Conservation (phyloP, 2,113 vertebrate species). For the Pampusana beccarii region DNA sequence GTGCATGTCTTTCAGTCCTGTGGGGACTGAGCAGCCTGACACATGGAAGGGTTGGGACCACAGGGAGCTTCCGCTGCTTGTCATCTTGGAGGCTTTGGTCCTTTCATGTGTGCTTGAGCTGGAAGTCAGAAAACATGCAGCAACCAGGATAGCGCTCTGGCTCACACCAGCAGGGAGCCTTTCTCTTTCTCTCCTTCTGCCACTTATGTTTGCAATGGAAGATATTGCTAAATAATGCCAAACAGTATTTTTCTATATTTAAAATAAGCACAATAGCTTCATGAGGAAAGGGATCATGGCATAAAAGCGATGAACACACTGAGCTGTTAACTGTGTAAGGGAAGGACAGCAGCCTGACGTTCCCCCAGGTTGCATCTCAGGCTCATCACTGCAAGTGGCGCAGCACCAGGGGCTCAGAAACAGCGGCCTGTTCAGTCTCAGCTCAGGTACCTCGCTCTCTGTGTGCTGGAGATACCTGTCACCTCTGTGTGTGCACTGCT, state of each 20-base stretch:
- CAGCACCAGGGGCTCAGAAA: background rate
- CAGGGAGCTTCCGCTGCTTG: background rate
- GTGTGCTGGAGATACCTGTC: background rate
- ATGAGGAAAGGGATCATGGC: background rate
- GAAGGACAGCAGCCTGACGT: background rate
- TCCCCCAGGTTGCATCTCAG: rapidly evolving
- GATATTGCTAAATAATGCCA: background rate
- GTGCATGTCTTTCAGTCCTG: background rate
- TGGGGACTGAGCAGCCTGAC: background rate
- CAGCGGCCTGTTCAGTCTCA: background rate
- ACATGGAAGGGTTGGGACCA: background rate
- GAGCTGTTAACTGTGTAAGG: background rate
- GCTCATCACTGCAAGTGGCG: background rate
- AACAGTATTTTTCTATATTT: background rate
- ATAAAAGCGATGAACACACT: background rate
- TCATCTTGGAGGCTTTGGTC: background rate
- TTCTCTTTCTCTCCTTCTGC: background rate
- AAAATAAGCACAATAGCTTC: background rate
- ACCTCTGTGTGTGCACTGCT: background rate
- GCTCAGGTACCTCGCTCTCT: background rate
- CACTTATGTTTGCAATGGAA: background rate
- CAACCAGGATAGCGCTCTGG: background rate
- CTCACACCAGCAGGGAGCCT: background rate
- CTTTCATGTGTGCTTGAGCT: background rate
- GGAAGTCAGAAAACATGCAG: background rate